Conservation (phyloP, 2,888 invertebrate genomes). For the Panzeria rudis region DNA sequence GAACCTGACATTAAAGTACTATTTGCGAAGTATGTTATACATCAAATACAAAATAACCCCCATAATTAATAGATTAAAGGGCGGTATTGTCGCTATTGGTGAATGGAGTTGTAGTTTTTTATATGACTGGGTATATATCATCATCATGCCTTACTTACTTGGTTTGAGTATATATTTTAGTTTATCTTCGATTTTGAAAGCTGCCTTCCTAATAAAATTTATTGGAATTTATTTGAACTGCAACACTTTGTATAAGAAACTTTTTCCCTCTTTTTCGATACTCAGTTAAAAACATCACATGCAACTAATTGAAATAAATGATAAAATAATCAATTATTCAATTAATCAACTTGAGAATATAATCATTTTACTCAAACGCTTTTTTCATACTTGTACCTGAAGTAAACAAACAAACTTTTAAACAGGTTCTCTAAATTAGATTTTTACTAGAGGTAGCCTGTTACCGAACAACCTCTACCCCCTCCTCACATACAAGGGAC, state of each 20-base stretch:
- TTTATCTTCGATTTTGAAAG: too few species aligned
- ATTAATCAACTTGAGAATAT: constrained; percentile 45
- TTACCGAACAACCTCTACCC: neutral
- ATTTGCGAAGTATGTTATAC: neutral
- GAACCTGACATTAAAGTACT: neutral
- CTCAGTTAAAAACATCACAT: neutral
- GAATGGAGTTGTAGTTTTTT: too few species aligned
- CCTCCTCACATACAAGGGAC: neutral
- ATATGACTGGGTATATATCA: too few species aligned
- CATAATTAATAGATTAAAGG: neutral
- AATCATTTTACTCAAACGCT: constrained; percentile 14
- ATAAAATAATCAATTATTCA: constrained; percentile 51
- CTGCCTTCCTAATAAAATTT: too few species aligned
- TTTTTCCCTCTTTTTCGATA: neutral
- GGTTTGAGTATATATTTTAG: too few species aligned
- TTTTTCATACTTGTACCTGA: neutral
- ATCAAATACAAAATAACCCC: neutral
- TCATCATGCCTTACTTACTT: too few species aligned
- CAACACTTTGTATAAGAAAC: neutral
- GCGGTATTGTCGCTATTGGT: too few species aligned
- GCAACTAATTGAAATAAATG: constrained; percentile 18
- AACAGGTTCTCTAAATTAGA: neutral
- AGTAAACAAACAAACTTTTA: neutral
- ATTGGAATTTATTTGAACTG: neutral
- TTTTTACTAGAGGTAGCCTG: neutral